These are phyloP conservation scores for Gopherus evgoodei DNA, from an alignment of 2,113 vertebrate species.

Conservation along the genomic window DNA sequence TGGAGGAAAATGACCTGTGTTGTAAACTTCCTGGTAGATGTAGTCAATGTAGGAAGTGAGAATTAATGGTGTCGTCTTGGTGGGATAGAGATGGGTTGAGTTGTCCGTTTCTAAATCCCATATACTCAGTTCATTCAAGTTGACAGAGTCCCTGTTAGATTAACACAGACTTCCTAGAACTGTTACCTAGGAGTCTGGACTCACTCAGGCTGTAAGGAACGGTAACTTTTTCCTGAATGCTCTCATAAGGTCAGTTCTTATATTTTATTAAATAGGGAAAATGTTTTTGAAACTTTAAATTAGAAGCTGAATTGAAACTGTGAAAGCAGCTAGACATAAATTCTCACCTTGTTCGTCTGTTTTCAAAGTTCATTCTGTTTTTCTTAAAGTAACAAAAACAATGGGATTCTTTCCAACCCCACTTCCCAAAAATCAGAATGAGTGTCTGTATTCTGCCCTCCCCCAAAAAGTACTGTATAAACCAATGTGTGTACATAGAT, in stretches of 20 bases:
- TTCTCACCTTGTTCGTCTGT: not conserved
- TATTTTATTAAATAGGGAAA: not conserved
- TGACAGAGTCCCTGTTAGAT: not conserved
- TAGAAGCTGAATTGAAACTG: not conserved
- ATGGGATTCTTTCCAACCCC: not conserved
- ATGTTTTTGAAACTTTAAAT: not conserved
- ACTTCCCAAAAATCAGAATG: not conserved
- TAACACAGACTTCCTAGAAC: not conserved
- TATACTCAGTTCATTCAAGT: not conserved
- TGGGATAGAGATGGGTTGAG: not conserved
- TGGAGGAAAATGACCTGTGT: not conserved
- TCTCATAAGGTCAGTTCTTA: not conserved
- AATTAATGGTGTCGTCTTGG: not conserved
- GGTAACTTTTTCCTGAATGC: not conserved
- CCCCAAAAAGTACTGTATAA: not conserved
- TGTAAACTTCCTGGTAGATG: not conserved
- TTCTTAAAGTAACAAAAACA: not conserved
- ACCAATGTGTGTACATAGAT: not conserved
- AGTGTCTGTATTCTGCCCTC: not conserved
- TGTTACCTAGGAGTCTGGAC: not conserved
- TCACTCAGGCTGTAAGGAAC: not conserved
- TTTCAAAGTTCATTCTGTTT: not conserved
- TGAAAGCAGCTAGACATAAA: not conserved
- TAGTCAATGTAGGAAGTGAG: not conserved
- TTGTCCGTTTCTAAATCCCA: not conserved